These are phyloP conservation scores for Chauna torquata DNA, from an alignment of 2,113 vertebrate species.

Conservation along the genomic window DNA sequence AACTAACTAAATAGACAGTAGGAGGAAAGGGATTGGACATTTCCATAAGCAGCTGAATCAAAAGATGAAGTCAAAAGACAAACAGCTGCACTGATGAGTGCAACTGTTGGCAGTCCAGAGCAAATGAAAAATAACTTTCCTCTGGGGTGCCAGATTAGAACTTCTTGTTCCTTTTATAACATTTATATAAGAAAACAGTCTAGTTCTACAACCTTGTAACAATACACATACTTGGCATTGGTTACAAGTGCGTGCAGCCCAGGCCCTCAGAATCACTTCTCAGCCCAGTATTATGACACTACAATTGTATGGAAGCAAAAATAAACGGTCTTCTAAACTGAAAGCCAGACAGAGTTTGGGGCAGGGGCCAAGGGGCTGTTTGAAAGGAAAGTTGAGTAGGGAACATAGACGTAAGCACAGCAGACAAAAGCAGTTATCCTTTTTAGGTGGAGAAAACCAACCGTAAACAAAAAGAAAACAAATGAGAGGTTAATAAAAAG, in stretches of 20 bases:
- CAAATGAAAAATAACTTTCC: neutral
- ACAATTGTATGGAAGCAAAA: neutral
- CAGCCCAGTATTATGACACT: neutral
- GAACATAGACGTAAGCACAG: neutral
- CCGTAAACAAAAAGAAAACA: neutral
- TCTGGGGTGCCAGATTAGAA: conserved; percentile 39
- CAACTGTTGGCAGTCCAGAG: neutral
- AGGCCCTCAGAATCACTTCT: neutral
- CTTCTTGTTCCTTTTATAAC: conserved; percentile 27
- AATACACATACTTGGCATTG: neutral
- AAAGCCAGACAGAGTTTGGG: neutral
- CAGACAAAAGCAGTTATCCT: neutral
- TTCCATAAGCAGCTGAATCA: neutral
- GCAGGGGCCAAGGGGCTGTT: neutral
- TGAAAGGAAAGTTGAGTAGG: neutral
- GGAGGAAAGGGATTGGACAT: neutral
- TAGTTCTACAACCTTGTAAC: neutral
- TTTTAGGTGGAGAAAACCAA: neutral
- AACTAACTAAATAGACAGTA: neutral
- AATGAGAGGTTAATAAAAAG: neutral
- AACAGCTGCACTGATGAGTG: conserved; percentile 25
- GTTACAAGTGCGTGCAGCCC: neutral
- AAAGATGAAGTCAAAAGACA: neutral
- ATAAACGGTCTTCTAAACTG: neutral
- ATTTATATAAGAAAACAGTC: conserved; percentile 25